phyloP scores from a whole-genome alignment of 2,113 vertebrate genomes.

The Gasterosteus nipponicus region DNA sequence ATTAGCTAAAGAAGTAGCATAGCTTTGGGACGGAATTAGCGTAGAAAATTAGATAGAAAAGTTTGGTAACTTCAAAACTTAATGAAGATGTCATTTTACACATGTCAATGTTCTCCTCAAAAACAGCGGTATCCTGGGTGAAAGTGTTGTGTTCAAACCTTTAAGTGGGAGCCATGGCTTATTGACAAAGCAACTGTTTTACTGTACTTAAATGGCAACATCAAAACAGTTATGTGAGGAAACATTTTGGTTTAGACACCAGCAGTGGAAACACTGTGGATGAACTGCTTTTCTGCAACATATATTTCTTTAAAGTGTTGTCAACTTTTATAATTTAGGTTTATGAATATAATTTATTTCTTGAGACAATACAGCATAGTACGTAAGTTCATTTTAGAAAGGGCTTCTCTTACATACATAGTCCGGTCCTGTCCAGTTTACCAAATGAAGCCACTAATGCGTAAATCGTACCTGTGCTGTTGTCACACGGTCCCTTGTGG shows the following conservation, averaged over 20 bases:
- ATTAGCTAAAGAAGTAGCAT: not conserved
- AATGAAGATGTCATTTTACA: too few species aligned
- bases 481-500: conserved; percentile 87
- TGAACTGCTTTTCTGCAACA: not conserved
- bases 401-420: not conserved
- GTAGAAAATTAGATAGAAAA: not conserved
- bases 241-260: too few species aligned
- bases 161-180: too few species aligned
- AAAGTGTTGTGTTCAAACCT: too few species aligned
- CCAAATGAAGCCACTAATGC: not conserved
- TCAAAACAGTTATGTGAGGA: too few species aligned
- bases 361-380: not conserved
- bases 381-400: not conserved
- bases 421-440: not conserved
- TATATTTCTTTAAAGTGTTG: not conserved
- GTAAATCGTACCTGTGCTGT: conserved; percentile 83
- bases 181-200: too few species aligned
- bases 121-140: too few species aligned
- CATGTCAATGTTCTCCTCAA: not conserved
- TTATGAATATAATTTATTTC: not conserved
- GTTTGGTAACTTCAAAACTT: not conserved
- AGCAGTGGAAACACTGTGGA: too few species aligned
- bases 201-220: too few species aligned
- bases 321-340: too few species aligned
- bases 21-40: not conserved